A percentile compares a stretch with the other conserved stretches of the same genome.
Conservation (phyloP, 1,140 invertebrate species). For the Drosophila tropicalis region DNA sequence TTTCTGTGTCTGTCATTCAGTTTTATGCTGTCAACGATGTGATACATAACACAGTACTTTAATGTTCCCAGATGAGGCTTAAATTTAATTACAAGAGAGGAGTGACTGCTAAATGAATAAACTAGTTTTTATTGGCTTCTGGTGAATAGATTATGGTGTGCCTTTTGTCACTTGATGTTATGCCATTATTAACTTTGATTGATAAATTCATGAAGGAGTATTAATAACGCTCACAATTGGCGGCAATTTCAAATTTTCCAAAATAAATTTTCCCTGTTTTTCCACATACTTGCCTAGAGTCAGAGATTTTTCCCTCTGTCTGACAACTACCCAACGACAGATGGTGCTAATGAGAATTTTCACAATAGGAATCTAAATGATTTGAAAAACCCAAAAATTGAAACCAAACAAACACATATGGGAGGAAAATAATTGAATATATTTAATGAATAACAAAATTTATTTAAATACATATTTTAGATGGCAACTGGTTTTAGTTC, state of each 20-base stretch:
- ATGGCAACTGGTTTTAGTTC: no score
- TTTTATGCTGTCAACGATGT: constrained; percentile 31
- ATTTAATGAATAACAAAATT: no score
- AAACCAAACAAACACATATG: neutral
- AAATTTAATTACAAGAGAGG: constrained; percentile 16
- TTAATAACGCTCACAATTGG: no score
- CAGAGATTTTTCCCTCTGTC: neutral
- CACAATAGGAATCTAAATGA: neutral
- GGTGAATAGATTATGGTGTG: neutral
- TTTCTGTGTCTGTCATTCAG: neutral
- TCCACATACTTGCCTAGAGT: no score
- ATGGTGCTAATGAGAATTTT: neutral
- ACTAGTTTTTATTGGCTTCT: neutral
- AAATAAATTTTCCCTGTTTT: neutral
- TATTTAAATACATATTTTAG: no score
- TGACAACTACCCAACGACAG: neutral
- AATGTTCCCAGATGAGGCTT: constrained; percentile 23
- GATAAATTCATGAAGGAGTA: no score
- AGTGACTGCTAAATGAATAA: neutral
- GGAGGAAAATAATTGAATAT: neutral
- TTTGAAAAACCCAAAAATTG: neutral
- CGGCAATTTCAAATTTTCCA: neutral
- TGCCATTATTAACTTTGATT: no score
- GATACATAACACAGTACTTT: constrained; percentile 22
- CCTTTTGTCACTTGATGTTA: no score